Evolutionary conservation across 2,797 vertebrate genomes (phyloP), one percentile per base, ranked within the genome.

Genomic region (Rhyacichthys aspro): DNA sequence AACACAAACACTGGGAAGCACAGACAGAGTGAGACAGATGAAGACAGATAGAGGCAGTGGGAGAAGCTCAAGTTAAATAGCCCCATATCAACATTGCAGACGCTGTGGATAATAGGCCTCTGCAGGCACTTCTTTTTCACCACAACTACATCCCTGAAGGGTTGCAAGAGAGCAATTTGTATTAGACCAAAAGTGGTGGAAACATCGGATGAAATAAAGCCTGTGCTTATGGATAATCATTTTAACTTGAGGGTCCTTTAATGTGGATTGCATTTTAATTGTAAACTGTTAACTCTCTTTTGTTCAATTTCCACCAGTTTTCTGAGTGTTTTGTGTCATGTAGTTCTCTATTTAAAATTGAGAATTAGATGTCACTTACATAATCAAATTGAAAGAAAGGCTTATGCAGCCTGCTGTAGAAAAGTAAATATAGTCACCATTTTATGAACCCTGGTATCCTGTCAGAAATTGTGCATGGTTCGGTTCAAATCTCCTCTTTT

Each of bases 41-140:
- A 81, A 86, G 82, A 84, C 75, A 69, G 78, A 83, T 75, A 65
- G 72, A 83, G 72, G 81, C 69, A 77, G 68, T 74, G 61, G 72
- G 76, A 83, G 68, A 75, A 57, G 74, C 86, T 84, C 84, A 74
- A 85, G 76, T 83, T 84, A 83, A 88, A 83, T 72, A 81, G 43
- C 67, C 74, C 72, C 72, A 75, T 61, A 87, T 85, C 82, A 83
- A 77, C 83, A 79, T 75, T 46, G 65, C 69, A 74, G 73, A 80
- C 59, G 15, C 69, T 66, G 76, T 67, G 76, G 78, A 75, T 89
- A 86, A 88, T 78, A 65, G 76, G 74, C 78, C 82, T 84, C 77
- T 73, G 19, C 83, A 82, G 84, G 59, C 72, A 15, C 48, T 67
- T 81, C 65, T 67, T 76, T 72, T 74, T 78, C 72, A 82, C 74